These are phyloP conservation scores for Phorcus lineatus DNA, from an alignment of 2,888 invertebrate species.

Conservation along the genomic window DNA sequence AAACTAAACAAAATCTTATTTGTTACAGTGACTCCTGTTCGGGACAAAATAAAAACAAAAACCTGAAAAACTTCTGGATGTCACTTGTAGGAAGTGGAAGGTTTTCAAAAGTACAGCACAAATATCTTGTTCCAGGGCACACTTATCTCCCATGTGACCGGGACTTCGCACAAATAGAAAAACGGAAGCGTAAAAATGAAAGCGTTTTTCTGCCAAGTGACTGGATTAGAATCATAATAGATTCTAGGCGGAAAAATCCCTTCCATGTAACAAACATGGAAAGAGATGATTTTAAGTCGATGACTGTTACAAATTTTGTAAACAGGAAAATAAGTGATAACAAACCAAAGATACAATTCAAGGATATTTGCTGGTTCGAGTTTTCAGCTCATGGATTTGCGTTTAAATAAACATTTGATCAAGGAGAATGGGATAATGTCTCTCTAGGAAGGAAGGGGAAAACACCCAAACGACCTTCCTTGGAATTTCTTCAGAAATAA, in stretches of 20 bases:
- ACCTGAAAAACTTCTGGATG: not conserved
- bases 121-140: not conserved
- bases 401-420: no score
- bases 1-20: not conserved
- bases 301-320: no score
- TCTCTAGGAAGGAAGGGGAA: no score
- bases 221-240: not conserved
- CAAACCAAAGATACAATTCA: no score
- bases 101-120: not conserved
- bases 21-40: not conserved
- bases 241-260: not conserved
- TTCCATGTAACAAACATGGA: not conserved
- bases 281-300: not conserved
- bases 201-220: not conserved
- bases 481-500: no score
- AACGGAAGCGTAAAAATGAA: not conserved
- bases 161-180: not conserved
- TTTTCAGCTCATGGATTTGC: no score
- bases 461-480: no score
- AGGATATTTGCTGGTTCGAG: no score
- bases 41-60: not conserved
- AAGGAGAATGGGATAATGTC: no score
- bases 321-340: no score
- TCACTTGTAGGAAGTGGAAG: not conserved
- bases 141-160: not conserved